Conservation (phyloP, 2,113 vertebrate species). For the Formicarius rufipectus region DNA sequence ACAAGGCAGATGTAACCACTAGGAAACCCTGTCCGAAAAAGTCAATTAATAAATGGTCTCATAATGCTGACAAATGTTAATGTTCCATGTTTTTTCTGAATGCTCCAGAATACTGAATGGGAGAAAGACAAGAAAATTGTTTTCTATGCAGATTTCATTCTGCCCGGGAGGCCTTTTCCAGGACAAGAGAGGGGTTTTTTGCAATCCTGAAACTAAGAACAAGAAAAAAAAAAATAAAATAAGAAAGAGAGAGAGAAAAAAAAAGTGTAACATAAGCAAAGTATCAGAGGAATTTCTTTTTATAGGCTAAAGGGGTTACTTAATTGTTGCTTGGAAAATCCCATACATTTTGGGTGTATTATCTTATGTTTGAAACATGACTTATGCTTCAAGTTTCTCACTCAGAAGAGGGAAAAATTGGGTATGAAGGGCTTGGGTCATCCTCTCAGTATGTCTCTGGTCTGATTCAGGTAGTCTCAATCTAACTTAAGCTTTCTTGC, state of each 20-base stretch:
- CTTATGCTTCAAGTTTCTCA: not conserved
- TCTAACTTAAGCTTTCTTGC: not conserved
- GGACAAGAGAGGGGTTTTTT: not conserved
- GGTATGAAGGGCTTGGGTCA: not conserved
- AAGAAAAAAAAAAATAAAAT: not conserved
- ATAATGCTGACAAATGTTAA: not conserved
- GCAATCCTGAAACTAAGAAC: not conserved
- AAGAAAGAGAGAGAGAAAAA: too few relatives aligned
- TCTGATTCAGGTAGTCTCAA: not conserved
- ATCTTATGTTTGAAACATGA: not conserved
- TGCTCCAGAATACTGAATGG: not conserved
- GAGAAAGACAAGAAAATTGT: not conserved
- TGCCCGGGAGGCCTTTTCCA: not conserved
- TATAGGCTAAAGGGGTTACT: not conserved
- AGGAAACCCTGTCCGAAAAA: not conserved
- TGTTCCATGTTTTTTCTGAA: not conserved
- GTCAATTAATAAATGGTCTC: not conserved
- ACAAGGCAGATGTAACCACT: not conserved
- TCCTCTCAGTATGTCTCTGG: not conserved
- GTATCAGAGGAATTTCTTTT: not conserved
- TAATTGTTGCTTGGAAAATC: not conserved
- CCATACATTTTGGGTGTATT: accelerated
- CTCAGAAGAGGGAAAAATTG: not conserved
- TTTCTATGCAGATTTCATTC: not conserved
- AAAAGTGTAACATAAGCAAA: not conserved